Evolutionary conservation across 2,113 vertebrate species (phyloP), one percentile per base, ranked within the genome.

Genomic region (Neomonachus schauinslandi): DNA sequence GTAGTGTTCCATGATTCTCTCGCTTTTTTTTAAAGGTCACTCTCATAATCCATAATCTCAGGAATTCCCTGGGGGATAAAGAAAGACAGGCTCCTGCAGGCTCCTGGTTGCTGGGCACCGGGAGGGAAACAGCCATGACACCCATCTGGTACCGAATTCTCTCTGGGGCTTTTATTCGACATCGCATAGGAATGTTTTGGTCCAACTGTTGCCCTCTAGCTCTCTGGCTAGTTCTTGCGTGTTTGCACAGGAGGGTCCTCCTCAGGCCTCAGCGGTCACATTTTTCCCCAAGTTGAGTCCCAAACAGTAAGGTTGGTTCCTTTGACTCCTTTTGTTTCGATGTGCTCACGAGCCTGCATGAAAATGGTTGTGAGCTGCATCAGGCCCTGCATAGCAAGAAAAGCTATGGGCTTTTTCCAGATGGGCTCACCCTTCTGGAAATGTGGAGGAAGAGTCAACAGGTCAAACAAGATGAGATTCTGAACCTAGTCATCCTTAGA

Each of bases 391-490:
- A 6, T 7, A 7, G 36, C 24, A 2, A 36, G 21, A 4, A 24
- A 0, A 14, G 21, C 57, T n/a, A n/a, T n/a, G n/a, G n/a, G n/a
- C n/a, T n/a, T n/a, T n/a, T n/a, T n/a, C 15, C 13, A 4, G 1
- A 1, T 0, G 21, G n/a, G 59, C n/a, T 1, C 26, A 9, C 77
- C 12, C 4, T 39, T 49, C 74, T 36, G n/a, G 77, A 87, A 90
- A 42, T 24, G 59, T 4, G 31, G 31, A n/a, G 4, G 2, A 69
- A 26, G 85, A 77, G 15, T 26, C 22, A 67, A 9, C 14, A n/a
- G 57, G 59, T 76, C 80, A 57, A 81, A 57, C n/a, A 13, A 81
- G 57, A 86, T 33, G 67, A 65, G 53, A 89, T 97, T 95, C 59
- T 4, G 8, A 74, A 82, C 91, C 85, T 46, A 19, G 12, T 86